These are phyloP conservation scores for Sycophila texana DNA, from an alignment of 2,888 invertebrate species.

Conservation along the genomic window DNA sequence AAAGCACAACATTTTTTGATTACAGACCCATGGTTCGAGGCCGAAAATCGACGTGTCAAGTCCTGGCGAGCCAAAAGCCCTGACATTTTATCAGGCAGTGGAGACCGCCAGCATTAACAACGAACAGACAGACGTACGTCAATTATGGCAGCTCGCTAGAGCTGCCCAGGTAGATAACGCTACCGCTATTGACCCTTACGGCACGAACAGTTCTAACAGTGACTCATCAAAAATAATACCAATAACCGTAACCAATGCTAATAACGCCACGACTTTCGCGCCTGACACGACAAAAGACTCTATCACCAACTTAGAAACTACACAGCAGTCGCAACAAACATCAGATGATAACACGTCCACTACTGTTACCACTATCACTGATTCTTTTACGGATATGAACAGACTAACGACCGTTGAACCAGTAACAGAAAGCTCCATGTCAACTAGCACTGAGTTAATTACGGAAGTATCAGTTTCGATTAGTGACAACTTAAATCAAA, in stretches of 20 bases:
- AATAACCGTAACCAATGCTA: conserved; percentile 61
- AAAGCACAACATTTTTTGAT: conserved; percentile 64
- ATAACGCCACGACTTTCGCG: conserved; percentile 48
- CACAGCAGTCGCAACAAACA: conserved; percentile 9
- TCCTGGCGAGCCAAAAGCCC: conserved; percentile 70
- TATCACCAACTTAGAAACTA: conserved; percentile 50
- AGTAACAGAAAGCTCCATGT: conserved; percentile 22
- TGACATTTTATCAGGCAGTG: conserved; percentile 72
- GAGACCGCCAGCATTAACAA: conserved; percentile 71
- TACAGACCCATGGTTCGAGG: conserved; percentile 67
- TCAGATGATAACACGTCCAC: neutral
- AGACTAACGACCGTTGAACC: neutral
- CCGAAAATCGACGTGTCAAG: conserved; percentile 68
- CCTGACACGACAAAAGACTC: conserved; percentile 61
- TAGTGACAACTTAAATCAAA: conserved; percentile 39
- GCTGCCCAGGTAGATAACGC: conserved; percentile 71
- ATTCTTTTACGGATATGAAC: neutral
- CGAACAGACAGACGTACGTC: conserved; percentile 66
- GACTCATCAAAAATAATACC: conserved; percentile 66
- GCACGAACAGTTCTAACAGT: conserved; percentile 72
- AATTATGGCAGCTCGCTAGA: conserved; percentile 63
- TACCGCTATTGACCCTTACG: conserved; percentile 65
- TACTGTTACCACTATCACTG: neutral
- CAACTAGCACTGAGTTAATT: conserved; percentile 52
- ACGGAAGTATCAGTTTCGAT: conserved; percentile 56